These are phyloP conservation scores for Chrysopa pallens DNA, from an alignment of 1,140 invertebrate genomes.

Conservation along the genomic window DNA sequence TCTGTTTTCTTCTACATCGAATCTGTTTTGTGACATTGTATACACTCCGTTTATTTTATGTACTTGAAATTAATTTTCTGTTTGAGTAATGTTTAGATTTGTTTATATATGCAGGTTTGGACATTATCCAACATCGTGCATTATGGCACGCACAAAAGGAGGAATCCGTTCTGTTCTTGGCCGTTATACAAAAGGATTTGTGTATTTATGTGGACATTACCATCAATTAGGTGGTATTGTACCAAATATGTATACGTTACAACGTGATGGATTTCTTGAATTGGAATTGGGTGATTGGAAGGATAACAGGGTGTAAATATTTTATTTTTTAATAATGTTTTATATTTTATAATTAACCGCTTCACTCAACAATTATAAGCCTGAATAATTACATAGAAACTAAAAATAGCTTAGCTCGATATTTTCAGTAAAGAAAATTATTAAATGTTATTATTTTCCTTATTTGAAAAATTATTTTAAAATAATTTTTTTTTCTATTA, in stretches of 20 bases:
- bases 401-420: neutral
- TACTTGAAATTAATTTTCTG: neutral
- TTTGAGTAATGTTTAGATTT: neutral
- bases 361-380: neutral
- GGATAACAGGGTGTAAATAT: constrained; percentile 63
- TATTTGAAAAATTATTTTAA: no score
- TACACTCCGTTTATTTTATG: neutral
- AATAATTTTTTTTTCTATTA: neutral
- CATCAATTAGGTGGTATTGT: constrained; percentile 65
- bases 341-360: neutral
- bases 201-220: constrained; percentile 85
- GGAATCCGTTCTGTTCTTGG: constrained; percentile 16
- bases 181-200: constrained; percentile 31
- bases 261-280: constrained; percentile 69
- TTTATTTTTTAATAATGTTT: constrained; percentile 1
- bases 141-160: constrained; percentile 37
- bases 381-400: neutral
- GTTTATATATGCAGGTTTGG: constrained; percentile 41
- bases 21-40: no score
- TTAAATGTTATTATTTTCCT: no score
- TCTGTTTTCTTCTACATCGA: no score
- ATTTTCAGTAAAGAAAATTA: neutral
- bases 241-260: constrained; percentile 73
- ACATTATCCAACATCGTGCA: constrained; percentile 84
- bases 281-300: constrained; percentile 90